Evolutionary conservation across 1,140 invertebrate species (phyloP), one percentile per base, ranked within the genome.

Genomic region (Parasteatoda tepidariorum): DNA sequence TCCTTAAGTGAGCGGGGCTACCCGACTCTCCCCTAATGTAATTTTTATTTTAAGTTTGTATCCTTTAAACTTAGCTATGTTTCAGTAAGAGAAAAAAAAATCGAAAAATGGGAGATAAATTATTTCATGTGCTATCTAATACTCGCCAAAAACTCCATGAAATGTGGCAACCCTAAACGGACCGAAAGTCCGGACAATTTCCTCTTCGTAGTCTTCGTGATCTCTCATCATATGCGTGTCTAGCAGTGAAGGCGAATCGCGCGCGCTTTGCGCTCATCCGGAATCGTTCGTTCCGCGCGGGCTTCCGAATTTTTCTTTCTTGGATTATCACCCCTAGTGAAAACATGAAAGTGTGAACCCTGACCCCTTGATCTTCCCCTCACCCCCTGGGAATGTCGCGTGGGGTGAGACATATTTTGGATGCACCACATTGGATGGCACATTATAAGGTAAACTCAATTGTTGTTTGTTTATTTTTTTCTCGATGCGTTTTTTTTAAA

Each of bases 381-480:
- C 57, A 61, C 78, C 78, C 38, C 34, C 62, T 30, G 62, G 81
- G 81, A 73, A 83, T 83, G 81, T 83, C 81, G 68, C 81, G 81
- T 9, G 81, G 81, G 81, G 81, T 83, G 81, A 83, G 81, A 70
- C 81, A 83, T 74, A 83, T 83, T 74, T 34, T 83, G 30, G 81
- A 83, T 38, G 68, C 81, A 55, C 81, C 81, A 24, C 68, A 83
- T 54, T 83, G 81, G 81, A 83, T 83, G 81, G 81, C 81, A 73
- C 68, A 83, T 30, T 83, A 83, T 34, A 83, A 83, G 81, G 81
- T 83, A 57, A 62, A 34, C 15, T 26, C 4, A 24, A 31, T 66
- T 66, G 28, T 48, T 38, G 18, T 13, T 66, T 31, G 2, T 70
- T 70, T 48, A 54, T 70, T 48, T 70, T 11, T 24, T 38, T 70